phyloP scores from a whole-genome alignment of 2,113 vertebrate genomes.

The Isichthys henryi region DNA sequence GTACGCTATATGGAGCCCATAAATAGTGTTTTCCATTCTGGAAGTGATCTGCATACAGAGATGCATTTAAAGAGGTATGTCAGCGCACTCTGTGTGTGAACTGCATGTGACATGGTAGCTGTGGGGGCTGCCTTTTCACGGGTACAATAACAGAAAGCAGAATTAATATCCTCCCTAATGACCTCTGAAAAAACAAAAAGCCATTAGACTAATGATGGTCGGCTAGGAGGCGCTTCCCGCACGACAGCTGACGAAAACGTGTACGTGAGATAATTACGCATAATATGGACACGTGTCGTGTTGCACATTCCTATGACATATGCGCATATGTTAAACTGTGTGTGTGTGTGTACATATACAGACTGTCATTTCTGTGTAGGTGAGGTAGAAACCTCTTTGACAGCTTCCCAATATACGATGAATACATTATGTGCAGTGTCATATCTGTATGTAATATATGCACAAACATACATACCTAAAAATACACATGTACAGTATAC shows the following conservation, averaged over 20 bases:
- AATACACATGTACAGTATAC: not conserved
- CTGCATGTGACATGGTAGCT: not conserved
- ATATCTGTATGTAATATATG: not conserved
- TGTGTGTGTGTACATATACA: not conserved
- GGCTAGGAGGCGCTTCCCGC: not conserved
- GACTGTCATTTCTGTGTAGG: not conserved
- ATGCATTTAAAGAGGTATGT: not conserved
- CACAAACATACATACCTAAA: not conserved
- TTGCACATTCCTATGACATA: not conserved
- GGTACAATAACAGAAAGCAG: not conserved
- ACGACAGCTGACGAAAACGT: not conserved
- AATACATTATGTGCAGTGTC: not conserved
- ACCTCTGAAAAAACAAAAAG: not conserved
- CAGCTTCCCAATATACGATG: not conserved
- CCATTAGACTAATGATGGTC: slow-evolving; percentile 5
- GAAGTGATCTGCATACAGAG: slow-evolving; percentile 2
- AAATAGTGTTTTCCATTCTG: slow-evolving; percentile 1
- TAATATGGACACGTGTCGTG: not conserved
- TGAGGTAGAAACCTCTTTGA: not conserved
- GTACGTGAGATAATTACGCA: not conserved
- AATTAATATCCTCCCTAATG: slow-evolving; percentile 6
- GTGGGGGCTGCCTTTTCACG: not conserved
- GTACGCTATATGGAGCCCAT: not conserved
- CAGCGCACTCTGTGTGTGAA: not conserved
- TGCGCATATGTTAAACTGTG: not conserved